phyloP scores from a whole-genome alignment of 2,888 invertebrate species.

The Zaprionus bogoriensis region DNA sequence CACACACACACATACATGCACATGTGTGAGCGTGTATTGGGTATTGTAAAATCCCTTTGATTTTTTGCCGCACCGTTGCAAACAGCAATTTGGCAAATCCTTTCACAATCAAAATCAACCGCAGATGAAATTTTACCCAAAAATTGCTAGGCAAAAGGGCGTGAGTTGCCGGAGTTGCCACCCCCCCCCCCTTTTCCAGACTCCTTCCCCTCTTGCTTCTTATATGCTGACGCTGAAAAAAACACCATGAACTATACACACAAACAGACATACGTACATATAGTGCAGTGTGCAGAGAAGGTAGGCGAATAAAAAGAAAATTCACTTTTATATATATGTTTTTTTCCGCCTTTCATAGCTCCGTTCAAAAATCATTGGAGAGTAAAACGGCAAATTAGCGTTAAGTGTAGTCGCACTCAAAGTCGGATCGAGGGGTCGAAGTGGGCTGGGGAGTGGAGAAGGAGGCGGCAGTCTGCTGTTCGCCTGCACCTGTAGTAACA shows the following conservation, averaged over 20 bases:
- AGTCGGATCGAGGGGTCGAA: slow-evolving; percentile 16
- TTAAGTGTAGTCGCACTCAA: slow-evolving; percentile 58
- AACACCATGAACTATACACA: background rate
- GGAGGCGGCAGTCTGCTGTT: slow-evolving; percentile 13
- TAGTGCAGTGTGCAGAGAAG: too few relatives aligned
- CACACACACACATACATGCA: slow-evolving; percentile 7
- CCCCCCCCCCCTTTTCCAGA: background rate
- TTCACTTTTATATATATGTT: background rate
- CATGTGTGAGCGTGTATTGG: slow-evolving; percentile 54
- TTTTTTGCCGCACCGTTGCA: slow-evolving; percentile 79
- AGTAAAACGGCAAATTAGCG: slow-evolving; percentile 72
- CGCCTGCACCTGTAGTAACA: slow-evolving; percentile 27
- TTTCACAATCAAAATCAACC: slow-evolving; percentile 82
- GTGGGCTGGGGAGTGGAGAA: background rate
- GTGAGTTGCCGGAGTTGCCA: slow-evolving; percentile 31
- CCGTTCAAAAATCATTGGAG: slow-evolving; percentile 63
- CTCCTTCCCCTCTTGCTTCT: background rate
- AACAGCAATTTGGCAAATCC: slow-evolving; percentile 81
- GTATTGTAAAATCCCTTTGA: slow-evolving; percentile 76
- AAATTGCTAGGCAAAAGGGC: slow-evolving; percentile 51
- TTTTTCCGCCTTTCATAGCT: slow-evolving; percentile 6
- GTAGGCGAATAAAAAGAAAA: too few relatives aligned
- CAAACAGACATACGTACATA: too few relatives aligned
- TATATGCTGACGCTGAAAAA: slow-evolving; percentile 18
- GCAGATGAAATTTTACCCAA: slow-evolving; percentile 79